These are phyloP conservation scores for Hypothenemus hampei DNA, from an alignment of 1,140 invertebrate species.

Conservation along the genomic window DNA sequence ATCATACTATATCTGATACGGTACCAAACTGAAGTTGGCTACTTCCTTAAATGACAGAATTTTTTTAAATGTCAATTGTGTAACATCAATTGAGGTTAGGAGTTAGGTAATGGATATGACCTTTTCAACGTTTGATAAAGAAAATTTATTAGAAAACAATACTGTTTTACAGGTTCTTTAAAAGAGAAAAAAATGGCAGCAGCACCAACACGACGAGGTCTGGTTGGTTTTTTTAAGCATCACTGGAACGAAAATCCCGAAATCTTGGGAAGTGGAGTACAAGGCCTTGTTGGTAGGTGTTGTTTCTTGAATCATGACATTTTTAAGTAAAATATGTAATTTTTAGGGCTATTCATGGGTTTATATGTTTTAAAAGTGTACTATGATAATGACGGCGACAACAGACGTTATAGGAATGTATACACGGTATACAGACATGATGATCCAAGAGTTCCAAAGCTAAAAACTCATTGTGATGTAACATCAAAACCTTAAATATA, in stretches of 20 bases:
- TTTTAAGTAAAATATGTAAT: not conserved
- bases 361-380: slow-evolving; percentile 49
- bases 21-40: too few relatives aligned
- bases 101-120: too few relatives aligned
- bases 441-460: slow-evolving; percentile 50
- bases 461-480: slow-evolving; percentile 24
- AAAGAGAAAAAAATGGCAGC: not conserved
- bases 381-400: slow-evolving; percentile 57
- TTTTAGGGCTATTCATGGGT: slow-evolving; percentile 41
- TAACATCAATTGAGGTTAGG: too few relatives aligned
- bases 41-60: too few relatives aligned
- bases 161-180: too few relatives aligned
- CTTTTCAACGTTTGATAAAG: too few relatives aligned
- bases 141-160: too few relatives aligned
- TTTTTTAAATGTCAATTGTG: too few relatives aligned
- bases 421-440: slow-evolving; percentile 60
- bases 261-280: slow-evolving; percentile 50
- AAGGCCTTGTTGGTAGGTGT: slow-evolving; percentile 49
- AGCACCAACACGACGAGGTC: slow-evolving; percentile 17
- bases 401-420: slow-evolving; percentile 54
- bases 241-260: slow-evolving; percentile 65
- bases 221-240: slow-evolving; percentile 47
- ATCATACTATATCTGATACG: too few relatives aligned
- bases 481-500: slow-evolving; percentile 13
- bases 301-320: not conserved